Percentiles rank a stretch among this genome's conserved stretches.
phyloP scores from a whole-genome alignment of 2,113 vertebrate species.

The Conger conger region DNA sequence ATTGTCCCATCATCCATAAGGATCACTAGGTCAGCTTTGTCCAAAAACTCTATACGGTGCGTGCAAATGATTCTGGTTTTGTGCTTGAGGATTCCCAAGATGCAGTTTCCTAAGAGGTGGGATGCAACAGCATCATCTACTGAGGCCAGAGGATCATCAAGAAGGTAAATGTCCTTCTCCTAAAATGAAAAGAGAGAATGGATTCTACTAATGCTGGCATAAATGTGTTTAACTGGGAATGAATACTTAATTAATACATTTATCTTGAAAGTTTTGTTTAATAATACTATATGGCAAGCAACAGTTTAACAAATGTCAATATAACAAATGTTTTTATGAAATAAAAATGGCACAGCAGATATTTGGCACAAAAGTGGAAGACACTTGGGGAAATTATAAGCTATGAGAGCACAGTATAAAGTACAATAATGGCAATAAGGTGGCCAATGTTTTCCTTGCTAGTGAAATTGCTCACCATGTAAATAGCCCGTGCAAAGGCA shows the following conservation, averaged over 20 bases:
- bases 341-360: too few species aligned
- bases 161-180: conserved; percentile 92
- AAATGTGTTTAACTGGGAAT: not conserved
- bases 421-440: too few species aligned
- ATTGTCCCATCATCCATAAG: conserved; percentile 85
- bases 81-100: conserved; percentile 77
- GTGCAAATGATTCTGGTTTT: conserved; percentile 94
- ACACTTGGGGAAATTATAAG: not conserved
- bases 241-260: not conserved
- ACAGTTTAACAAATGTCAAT: too few species aligned
- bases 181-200: conserved; percentile 48
- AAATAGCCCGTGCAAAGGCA: conserved; percentile 88
- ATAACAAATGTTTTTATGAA: too few species aligned
- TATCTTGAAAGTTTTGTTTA: too few species aligned
- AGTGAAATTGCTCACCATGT: conserved; percentile 76
- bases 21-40: conserved; percentile 78
- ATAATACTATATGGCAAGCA: too few species aligned
- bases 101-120: conserved; percentile 88
- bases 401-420: not conserved
- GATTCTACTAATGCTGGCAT: not conserved
- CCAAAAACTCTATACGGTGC: conserved; percentile 84
- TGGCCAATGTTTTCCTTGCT: not conserved
- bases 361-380: too few species aligned
- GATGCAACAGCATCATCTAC: conserved; percentile 88
- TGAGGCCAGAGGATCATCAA: conserved; percentile 93